phyloP scores from a whole-genome alignment of 1,140 invertebrate species.

The honey bee (Apis mellifera) region Amel_HAv3.1 CM009933.2:7489001-7489500 shows the following conservation, averaged over 20 bases:
- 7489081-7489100: too few relatives aligned
- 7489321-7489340: too few relatives aligned
- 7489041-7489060: too few relatives aligned
- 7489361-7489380: constrained; percentile 56
- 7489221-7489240: too few relatives aligned
- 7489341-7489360: constrained; percentile 57
- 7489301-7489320: constrained; percentile 64
- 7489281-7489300: constrained; percentile 49
- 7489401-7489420: constrained; percentile 43
- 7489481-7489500: constrained; percentile 52
- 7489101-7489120: too few relatives aligned
- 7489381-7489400: constrained; percentile 48
- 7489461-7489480: constrained; percentile 46
- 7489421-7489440: constrained; percentile 56
- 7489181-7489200: not conserved
- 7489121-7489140: too few relatives aligned
- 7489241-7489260: not conserved
- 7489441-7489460: constrained; percentile 55
- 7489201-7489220: constrained; percentile 32
- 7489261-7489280: constrained; percentile 38
- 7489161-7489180: too few relatives aligned
- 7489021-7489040: too few relatives aligned
- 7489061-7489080: too few relatives aligned
- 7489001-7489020: too few relatives aligned
- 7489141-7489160: too few relatives aligned